Evolutionary conservation across 2,888 invertebrate genomes (phyloP).

Genomic region (Sinotaia quadrata): DNA sequence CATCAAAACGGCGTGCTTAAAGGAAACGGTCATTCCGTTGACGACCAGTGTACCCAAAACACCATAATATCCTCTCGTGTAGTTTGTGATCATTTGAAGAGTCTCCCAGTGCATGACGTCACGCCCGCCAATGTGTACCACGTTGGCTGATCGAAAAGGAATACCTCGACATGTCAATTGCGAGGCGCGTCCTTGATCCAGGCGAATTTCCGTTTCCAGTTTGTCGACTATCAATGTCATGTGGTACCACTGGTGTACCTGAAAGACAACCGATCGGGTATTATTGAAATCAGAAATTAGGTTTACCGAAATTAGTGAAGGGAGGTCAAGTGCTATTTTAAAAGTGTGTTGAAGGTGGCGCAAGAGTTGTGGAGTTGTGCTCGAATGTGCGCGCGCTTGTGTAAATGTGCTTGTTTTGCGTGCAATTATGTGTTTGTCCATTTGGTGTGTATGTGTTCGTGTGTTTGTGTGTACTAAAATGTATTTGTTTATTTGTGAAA

Average conservation of each 20-base stretch:
- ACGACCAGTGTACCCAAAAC: conserved; percentile 20
- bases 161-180: conserved; percentile 31
- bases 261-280: too few species aligned
- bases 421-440: too few species aligned
- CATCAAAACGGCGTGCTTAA: conserved; percentile 20
- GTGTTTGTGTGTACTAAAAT: too few species aligned
- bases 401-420: background rate
- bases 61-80: conserved; percentile 25
- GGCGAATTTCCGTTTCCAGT: conserved; percentile 30
- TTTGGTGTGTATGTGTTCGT: too few species aligned
- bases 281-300: too few species aligned
- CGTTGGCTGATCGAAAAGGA: conserved; percentile 14
- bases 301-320: too few species aligned
- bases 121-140: conserved; percentile 24
- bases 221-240: conserved; percentile 32
- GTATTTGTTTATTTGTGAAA: too few species aligned
- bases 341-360: background rate
- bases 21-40: conserved; percentile 27
- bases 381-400: background rate
- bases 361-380: background rate
- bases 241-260: conserved; percentile 43
- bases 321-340: too few species aligned
- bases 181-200: conserved; percentile 35
- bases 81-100: conserved; percentile 14
- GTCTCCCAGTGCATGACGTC: conserved; percentile 9